Evolutionary conservation across 2,797 vertebrate species (phyloP).

Genomic region (Harpagifer antarcticus): DNA sequence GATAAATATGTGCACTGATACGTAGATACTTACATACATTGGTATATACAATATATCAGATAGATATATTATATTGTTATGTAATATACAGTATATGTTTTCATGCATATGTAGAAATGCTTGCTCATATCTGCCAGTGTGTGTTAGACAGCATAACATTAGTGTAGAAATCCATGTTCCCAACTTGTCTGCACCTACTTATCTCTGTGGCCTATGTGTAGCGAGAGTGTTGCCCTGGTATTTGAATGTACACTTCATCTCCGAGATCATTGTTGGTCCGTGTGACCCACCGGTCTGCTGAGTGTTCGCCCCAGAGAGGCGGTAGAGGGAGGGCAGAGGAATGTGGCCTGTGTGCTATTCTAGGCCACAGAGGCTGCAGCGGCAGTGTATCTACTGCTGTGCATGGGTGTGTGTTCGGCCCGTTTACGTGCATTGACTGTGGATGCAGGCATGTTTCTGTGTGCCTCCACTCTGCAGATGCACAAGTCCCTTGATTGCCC

Average conservation of each 20-base stretch:
- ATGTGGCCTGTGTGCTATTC: conserved; percentile 82
- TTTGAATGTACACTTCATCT: conserved; percentile 62
- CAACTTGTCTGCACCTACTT: conserved; percentile 24
- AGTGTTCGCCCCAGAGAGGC: conserved; percentile 61
- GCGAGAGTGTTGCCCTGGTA: conserved; percentile 24
- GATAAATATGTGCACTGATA: conserved; percentile 17
- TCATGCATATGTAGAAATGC: conserved; percentile 1
- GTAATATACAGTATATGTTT: neutral
- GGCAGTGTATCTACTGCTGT: conserved; percentile 59
- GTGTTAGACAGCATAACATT: conserved; percentile 1
- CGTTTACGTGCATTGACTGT: conserved; percentile 39
- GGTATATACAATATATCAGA: too few species aligned
- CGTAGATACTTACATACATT: too few species aligned
- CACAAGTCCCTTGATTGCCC: conserved; percentile 67
- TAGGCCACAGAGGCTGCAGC: conserved; percentile 72
- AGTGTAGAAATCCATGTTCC: conserved; percentile 2
- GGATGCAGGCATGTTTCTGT: conserved; percentile 25
- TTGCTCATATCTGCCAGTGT: neutral
- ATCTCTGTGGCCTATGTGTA: conserved; percentile 13
- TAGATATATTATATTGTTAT: neutral
- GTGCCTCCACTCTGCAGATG: conserved; percentile 50
- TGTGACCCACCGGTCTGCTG: conserved; percentile 80
- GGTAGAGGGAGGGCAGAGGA: conserved; percentile 76
- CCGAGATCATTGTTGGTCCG: conserved; percentile 72
- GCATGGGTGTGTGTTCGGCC: conserved; percentile 31